A percentile compares a stretch with the other conserved stretches of the same genome.
Evolutionary conservation across 2,888 invertebrate genomes (phyloP).

Genomic region (Polyommatus icarus): DNA sequence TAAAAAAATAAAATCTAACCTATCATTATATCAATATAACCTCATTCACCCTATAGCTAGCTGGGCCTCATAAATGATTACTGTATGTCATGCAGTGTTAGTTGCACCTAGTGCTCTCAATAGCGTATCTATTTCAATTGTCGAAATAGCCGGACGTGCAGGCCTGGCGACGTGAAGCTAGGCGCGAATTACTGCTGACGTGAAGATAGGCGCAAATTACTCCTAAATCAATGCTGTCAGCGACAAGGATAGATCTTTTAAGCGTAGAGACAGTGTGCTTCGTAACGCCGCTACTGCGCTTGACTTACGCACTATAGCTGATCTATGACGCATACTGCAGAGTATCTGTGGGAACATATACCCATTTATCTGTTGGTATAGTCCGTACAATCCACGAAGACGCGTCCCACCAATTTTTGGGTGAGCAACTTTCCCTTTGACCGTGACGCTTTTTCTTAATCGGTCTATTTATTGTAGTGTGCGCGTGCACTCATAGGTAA

Average conservation of each 20-base stretch:
- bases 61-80: too few species aligned
- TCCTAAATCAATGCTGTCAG: slow-evolving; percentile 19
- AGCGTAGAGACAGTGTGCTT: slow-evolving; percentile 42
- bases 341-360: not conserved
- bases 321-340: not conserved
- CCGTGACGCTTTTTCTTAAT: too few species aligned
- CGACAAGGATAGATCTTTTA: slow-evolving; percentile 46
- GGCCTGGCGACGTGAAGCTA: not conserved
- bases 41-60: too few species aligned
- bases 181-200: not conserved
- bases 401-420: too few species aligned
- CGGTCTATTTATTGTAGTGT: too few species aligned
- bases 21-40: too few species aligned
- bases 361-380: too few species aligned
- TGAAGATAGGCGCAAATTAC: not conserved
- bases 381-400: too few species aligned
- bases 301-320: not conserved
- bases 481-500: too few species aligned
- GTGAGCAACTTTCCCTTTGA: too few species aligned
- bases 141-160: slow-evolving; percentile 9
- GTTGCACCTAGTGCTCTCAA: not conserved
- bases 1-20: too few species aligned
- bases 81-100: not conserved
- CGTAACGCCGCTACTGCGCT: not conserved
- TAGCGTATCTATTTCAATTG: not conserved